Base-by-base conservation (phyloP, 2,797 vertebrate genomes). In the Heliangelus exortis region DNA sequence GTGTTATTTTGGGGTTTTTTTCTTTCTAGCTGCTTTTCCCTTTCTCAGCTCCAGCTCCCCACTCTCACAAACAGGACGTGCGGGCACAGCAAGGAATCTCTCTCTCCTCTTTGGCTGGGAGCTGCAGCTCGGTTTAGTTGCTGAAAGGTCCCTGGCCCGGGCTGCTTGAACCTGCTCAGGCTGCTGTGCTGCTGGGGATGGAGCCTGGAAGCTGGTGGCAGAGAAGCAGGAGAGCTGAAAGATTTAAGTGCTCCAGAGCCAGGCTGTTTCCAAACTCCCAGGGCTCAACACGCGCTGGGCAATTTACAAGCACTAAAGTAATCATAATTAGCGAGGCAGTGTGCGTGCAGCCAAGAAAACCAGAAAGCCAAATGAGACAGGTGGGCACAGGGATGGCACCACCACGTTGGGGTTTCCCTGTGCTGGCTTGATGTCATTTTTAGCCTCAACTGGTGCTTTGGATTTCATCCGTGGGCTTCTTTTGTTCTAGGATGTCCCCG, bases 61-160 rank as follows among this genome's bases (percentile, higher is more conserved):
- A 14, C 26, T 13, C 48, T 50, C 48, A 50, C 50, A 26, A 7
- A 26, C 50, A 51, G 48, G 68, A 73, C 36, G 4, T 1, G 31
- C 18, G 6, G 23, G 21, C 18, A 1, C 29, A 13, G 50, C 45
- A 23, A 6, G 29, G 5, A 29, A 16, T 7, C 8, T 43, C 55
- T 1, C 55, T 33, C 3, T 0, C 23, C 13, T 39, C 11, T 6
- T 12, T 2, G 17, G 3, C 59, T 13, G 10, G 15, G 67, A 76
- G 28, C 51, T 26, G 25, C 33, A 3, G 16, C 28, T 41, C 2
- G 0, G 13, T 48, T 50, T 19, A 16, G 19, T 21, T 31, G n/a
- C 62, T 23, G 11, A 15, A 45, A 71, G 16, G 6, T 19, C 15
- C 34, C 47, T 50, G 47, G 3, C 15, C 17, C 4, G 5, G 2